Percentiles rank a stretch among this genome's conserved stretches.
These are phyloP conservation scores for Drosophila rellima DNA, from an alignment of 2,888 invertebrate species.

Conservation along the genomic window DNA sequence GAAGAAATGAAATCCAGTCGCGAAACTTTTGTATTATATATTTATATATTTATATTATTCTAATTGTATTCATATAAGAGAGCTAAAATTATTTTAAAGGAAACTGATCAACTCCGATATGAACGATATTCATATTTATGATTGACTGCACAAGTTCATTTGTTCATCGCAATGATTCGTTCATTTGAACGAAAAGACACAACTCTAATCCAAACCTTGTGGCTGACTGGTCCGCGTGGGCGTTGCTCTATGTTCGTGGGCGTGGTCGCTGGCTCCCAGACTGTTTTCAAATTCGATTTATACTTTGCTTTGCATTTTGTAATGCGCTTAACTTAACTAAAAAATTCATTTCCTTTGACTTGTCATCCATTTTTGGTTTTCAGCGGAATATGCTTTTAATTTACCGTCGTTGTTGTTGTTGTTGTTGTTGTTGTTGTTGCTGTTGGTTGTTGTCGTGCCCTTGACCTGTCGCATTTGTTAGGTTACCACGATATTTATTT, in stretches of 20 bases:
- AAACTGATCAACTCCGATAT: no score
- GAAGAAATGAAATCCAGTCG: no score
- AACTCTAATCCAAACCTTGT: no score
- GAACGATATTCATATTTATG: no score
- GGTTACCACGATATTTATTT: constrained; percentile 26
- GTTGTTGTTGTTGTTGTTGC: background rate
- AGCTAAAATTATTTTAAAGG: no score
- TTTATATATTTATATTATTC: no score
- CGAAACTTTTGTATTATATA: no score
- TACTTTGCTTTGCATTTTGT: constrained; percentile 9
- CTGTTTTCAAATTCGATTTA: constrained; percentile 36
- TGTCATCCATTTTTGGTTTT: constrained; percentile 12
- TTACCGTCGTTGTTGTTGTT: constrained; percentile 30
- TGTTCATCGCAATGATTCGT: no score
- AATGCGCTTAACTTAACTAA: constrained; percentile 44
- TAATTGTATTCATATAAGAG: no score
- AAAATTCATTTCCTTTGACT: constrained; percentile 12
- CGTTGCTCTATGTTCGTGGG: constrained; percentile 13
- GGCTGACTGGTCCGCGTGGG: no score
- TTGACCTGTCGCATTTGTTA: constrained; percentile 51
- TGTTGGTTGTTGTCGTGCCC: constrained; percentile 33
- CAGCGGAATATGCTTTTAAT: constrained; percentile 38
- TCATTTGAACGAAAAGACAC: no score
- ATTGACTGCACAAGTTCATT: no score
- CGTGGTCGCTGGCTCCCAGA: constrained; percentile 29